Evolutionary conservation across 1,140 invertebrate genomes (phyloP), one percentile per base, ranked within the genome.

Genomic region (Colletes gigas): DNA sequence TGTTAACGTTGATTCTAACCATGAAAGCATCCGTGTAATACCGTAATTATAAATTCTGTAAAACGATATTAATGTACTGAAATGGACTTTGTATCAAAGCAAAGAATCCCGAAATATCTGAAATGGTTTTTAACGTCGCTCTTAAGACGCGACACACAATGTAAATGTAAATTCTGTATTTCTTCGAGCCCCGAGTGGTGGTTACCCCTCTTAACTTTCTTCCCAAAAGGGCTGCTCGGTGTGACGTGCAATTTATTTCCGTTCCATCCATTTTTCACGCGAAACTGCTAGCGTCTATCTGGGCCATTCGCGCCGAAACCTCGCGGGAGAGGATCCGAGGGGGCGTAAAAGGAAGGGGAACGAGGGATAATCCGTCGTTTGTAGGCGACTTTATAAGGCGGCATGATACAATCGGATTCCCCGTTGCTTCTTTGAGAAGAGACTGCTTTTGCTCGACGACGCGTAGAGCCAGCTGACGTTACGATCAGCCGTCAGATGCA

Each of bases 291-390:
- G 6, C 12, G 21, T 63, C 17, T 66, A 9, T 66, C 41, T 12
- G 4, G 50, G 19, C 30, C 39, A 44, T 30, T 73, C 41, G 15
- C 57, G 15, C 15, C n/a, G 50, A 39, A 60, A 57, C 63, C 41
- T 41, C 54, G 21, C 9, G 21, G 47, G 14, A 44, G 47, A 41
- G 7, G 12, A 7, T 47, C 70, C 0, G 19, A 50, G n/a, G 8
- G n/a, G 62, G 3, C 12, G 12, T 52, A 47, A 14, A 30, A 30
- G 14, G 4, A 7, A 1, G 21, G 8, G 5, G 74, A 30, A 57
- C 14, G 63, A 21, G 54, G 44, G 65, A 78, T 71, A 62, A 71
- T 78, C 66, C 67, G 57, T 21, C 55, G 55, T 78, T 78, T 70
- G 57, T 69, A 60, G 50, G 10, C 75, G 54, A 77, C 21, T 69